Conservation (phyloP, 1,140 invertebrate genomes). For the Brachionus koreanus region DNA sequence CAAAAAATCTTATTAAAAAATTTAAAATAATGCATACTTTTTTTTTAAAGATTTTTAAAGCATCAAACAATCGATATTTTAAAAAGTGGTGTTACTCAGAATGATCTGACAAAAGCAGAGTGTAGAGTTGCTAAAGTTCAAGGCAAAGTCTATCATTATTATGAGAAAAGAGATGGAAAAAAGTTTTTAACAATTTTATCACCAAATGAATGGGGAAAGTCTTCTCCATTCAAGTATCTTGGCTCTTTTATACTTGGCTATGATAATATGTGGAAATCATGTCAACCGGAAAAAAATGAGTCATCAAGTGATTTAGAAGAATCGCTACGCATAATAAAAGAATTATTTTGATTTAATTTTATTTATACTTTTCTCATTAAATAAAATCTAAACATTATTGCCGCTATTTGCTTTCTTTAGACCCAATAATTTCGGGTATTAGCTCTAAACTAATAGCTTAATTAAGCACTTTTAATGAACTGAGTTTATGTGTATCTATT, state of each 20-base stretch:
- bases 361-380: background rate
- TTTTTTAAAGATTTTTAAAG: background rate
- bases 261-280: background rate
- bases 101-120: background rate
- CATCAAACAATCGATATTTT: background rate
- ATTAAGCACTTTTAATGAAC: slow-evolving; percentile 7
- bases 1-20: too few relatives aligned
- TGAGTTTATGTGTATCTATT: background rate
- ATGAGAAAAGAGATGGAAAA: background rate
- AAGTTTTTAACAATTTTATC: background rate
- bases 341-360: slow-evolving; percentile 1
- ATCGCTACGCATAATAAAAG: background rate
- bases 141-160: background rate
- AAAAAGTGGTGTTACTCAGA: background rate
- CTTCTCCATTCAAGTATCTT: background rate
- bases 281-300: background rate
- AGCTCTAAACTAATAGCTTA: background rate
- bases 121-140: background rate
- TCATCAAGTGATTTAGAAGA: background rate
- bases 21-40: too few relatives aligned
- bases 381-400: slow-evolving; percentile 14
- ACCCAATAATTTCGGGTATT: background rate
- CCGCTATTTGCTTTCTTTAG: background rate
- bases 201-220: background rate
- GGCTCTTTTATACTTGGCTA: background rate